A percentile compares a stretch with the other conserved stretches of the same genome.
phyloP scores from a whole-genome alignment of 2,113 vertebrate genomes.

The Bubo bubo region DNA sequence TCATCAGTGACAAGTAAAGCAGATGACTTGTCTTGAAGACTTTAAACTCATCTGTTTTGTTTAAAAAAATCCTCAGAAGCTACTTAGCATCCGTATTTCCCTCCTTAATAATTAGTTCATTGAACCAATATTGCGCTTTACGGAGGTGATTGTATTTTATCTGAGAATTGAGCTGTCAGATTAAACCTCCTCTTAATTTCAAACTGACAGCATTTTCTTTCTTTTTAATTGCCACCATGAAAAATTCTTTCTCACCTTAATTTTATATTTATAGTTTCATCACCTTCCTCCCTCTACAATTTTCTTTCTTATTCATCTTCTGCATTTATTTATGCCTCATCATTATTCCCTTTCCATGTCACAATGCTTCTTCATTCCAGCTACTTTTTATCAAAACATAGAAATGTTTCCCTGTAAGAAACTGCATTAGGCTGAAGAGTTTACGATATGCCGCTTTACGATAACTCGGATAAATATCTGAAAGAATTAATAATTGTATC shows the following conservation, averaged over 20 bases:
- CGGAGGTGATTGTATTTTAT: neutral
- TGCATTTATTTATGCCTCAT: neutral
- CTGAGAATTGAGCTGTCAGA: neutral
- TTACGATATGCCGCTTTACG: neutral
- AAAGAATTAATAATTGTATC: neutral
- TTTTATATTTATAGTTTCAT: neutral
- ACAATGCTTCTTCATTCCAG: neutral
- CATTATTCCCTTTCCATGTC: neutral
- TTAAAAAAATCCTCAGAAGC: neutral
- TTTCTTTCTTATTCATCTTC: neutral
- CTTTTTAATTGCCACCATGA: neutral
- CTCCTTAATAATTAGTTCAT: neutral
- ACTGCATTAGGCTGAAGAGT: neutral
- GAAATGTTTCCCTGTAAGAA: neutral
- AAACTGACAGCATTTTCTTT: neutral
- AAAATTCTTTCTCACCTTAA: neutral
- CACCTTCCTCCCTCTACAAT: neutral
- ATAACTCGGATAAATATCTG: neutral
- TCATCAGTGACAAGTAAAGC: neutral
- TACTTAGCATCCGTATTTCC: neutral
- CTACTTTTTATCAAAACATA: neutral
- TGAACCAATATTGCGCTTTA: neutral
- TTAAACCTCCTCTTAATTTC: neutral
- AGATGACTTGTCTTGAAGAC: neutral
- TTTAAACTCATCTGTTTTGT: neutral